Percentiles rank a stretch among this genome's conserved stretches.
These are phyloP conservation scores for Syritta pipiens DNA, from an alignment of 2,888 invertebrate species.

Conservation along the genomic window DNA sequence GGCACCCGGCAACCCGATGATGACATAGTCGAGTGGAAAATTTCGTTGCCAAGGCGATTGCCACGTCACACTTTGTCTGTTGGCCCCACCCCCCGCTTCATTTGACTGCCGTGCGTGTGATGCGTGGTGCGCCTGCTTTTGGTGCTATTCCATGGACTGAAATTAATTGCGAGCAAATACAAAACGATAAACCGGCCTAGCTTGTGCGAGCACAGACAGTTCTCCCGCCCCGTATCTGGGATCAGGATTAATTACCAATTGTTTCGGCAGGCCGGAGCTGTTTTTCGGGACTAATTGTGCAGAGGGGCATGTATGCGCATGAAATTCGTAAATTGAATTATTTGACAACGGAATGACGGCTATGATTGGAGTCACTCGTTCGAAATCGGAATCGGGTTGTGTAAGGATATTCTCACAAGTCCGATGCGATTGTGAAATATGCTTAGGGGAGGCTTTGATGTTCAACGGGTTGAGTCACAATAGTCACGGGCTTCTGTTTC, in stretches of 20 bases:
- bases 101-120: conserved; percentile 52
- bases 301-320: conserved; percentile 35
- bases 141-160: conserved; percentile 53
- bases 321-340: conserved; percentile 53
- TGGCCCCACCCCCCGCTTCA: conserved; percentile 17
- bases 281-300: conserved; percentile 44
- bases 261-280: conserved; percentile 28
- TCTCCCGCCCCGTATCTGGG: conserved; percentile 16
- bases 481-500: too few species aligned
- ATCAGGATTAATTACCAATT: conserved; percentile 64
- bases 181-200: conserved; percentile 32
- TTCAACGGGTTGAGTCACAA: too few species aligned
- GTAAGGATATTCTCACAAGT: conserved; percentile 3
- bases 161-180: conserved; percentile 62
- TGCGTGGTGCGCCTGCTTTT: conserved; percentile 46
- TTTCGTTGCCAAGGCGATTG: conserved; percentile 52
- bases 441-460: too few species aligned
- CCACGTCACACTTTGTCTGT: conserved; percentile 35
- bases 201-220: not conserved
- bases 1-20: conserved; percentile 3
- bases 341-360: conserved; percentile 32
- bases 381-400: conserved; percentile 43
- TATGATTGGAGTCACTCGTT: conserved; percentile 50
- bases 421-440: too few species aligned
- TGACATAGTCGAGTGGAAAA: conserved; percentile 45